Percentiles rank a stretch among this genome's conserved stretches.
These are phyloP conservation scores for Ptychodera flava DNA, from an alignment of 35 echinoderm and acorn worm genomes.

Conservation along the genomic window DNA sequence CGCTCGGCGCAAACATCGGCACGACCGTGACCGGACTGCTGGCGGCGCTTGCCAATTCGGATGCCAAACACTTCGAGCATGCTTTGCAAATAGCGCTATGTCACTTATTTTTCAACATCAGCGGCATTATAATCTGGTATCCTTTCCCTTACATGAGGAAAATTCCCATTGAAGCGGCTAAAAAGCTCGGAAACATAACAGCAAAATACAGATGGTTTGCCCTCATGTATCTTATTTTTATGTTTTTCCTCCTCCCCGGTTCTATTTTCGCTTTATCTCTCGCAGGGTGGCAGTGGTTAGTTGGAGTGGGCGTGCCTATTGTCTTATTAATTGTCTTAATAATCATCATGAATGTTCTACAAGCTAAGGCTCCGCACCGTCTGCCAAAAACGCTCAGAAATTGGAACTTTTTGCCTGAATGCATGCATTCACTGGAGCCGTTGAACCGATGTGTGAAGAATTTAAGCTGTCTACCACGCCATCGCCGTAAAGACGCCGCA, in stretches of 20 bases:
- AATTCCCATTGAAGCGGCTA: constrained; percentile 56
- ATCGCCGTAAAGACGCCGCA: too few relatives aligned
- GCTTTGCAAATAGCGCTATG: constrained; percentile 77
- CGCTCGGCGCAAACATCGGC: constrained; percentile 86
- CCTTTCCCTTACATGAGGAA: constrained; percentile 82
- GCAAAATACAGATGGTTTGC: constrained; percentile 94
- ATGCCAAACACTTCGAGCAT: constrained; percentile 50
- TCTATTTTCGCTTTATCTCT: constrained; percentile 62
- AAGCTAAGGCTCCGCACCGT: constrained; percentile 44
- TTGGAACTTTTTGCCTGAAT: constrained; percentile 75
- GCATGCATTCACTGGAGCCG: constrained; percentile 53
- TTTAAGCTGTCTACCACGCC: background rate
- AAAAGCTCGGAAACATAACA: constrained; percentile 72
- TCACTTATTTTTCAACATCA: constrained; percentile 91
- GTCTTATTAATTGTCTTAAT: constrained; percentile 42
- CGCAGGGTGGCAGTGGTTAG: constrained; percentile 35
- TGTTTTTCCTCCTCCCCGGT: constrained; percentile 65
- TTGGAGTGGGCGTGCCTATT: constrained; percentile 45
- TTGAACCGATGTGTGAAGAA: constrained; percentile 51
- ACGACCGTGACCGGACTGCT: constrained; percentile 89
- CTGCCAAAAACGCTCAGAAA: constrained; percentile 34
- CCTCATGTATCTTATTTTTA: constrained; percentile 47
- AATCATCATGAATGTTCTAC: constrained; percentile 60
- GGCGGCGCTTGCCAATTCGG: constrained; percentile 58
- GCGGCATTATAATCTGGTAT: constrained; percentile 83